Percentiles rank a stretch among this genome's conserved stretches.
Evolutionary conservation across 2,888 invertebrate genomes (phyloP).

Genomic region (Diarsia brunnea): DNA sequence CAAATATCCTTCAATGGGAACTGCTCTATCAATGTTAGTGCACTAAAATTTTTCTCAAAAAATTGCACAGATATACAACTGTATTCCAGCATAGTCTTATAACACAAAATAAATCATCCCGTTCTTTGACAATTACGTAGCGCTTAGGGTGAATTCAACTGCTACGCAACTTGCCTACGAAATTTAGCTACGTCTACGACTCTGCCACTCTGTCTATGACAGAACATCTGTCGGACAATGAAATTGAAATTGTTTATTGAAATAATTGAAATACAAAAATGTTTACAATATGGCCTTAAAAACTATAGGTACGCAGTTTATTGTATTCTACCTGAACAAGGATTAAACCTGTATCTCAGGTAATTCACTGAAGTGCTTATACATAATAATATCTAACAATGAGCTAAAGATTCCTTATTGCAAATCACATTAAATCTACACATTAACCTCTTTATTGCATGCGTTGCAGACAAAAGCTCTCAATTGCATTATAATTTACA

Average conservation of each 20-base stretch:
- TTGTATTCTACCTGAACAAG: too few relatives aligned
- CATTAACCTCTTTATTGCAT: constrained; percentile 28
- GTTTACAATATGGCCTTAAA: too few relatives aligned
- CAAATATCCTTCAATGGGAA: constrained; percentile 68
- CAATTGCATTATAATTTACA: constrained; percentile 33
- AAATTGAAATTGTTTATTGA: too few relatives aligned
- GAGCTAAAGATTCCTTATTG: constrained; percentile 11
- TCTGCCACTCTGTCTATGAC: neutral
- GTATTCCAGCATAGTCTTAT: neutral
- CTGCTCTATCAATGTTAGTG: constrained; percentile 22
- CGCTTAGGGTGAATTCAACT: constrained; percentile 3
- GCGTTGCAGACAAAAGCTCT: constrained; percentile 27
- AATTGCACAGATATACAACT: neutral
- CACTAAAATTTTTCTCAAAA: constrained; percentile 9
- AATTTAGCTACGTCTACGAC: constrained; percentile 34
- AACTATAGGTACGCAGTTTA: too few relatives aligned
- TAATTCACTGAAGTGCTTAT: too few relatives aligned
- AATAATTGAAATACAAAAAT: too few relatives aligned
- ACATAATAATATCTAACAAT: too few relatives aligned
- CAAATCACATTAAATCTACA: constrained; percentile 16
- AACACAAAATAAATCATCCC: neutral
- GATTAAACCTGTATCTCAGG: too few relatives aligned
- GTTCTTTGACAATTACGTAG: constrained; percentile 23
- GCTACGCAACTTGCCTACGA: constrained; percentile 40
- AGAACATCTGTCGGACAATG: constrained; percentile 20